Evolutionary conservation across 2,888 invertebrate genomes (phyloP).

Genomic region (Sussaba pulchella): DNA sequence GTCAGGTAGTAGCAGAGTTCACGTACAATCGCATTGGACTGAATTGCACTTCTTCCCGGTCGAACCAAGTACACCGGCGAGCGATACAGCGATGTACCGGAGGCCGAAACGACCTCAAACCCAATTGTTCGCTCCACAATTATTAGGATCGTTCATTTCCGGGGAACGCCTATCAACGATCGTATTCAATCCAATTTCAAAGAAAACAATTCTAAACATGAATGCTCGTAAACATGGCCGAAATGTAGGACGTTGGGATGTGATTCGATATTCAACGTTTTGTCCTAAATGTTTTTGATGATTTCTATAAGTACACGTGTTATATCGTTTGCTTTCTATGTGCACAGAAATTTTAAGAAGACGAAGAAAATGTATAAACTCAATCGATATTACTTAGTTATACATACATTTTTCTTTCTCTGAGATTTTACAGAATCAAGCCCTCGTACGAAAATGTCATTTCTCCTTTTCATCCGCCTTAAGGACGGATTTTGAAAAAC

Average conservation of each 20-base stretch:
- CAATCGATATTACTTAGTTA: no score
- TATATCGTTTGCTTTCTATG: not conserved
- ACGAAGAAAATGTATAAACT: no score
- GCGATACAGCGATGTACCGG: not conserved
- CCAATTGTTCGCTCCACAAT: constrained; percentile 51
- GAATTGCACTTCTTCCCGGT: constrained; percentile 16
- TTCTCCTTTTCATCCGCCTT: no score
- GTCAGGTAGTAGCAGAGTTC: constrained; percentile 13
- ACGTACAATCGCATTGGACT: constrained; percentile 27
- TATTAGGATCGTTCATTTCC: constrained; percentile 52
- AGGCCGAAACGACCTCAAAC: constrained; percentile 54
- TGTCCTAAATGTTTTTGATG: not conserved
- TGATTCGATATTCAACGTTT: not conserved
- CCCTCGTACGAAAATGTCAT: no score
- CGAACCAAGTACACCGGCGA: constrained; percentile 40
- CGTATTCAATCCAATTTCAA: constrained; percentile 33
- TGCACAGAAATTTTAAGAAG: no score
- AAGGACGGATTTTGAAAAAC: no score
- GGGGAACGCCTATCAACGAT: constrained; percentile 6
- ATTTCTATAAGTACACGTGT: not conserved
- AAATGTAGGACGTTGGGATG: not conserved
- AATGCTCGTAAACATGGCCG: not conserved
- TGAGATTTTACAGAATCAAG: no score
- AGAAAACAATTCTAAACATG: constrained; percentile 1
- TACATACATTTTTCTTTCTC: no score